Evolutionary conservation across 2,113 vertebrate genomes (phyloP), one percentile per base, ranked within the genome.

Genomic region (Oryzias woworae): DNA sequence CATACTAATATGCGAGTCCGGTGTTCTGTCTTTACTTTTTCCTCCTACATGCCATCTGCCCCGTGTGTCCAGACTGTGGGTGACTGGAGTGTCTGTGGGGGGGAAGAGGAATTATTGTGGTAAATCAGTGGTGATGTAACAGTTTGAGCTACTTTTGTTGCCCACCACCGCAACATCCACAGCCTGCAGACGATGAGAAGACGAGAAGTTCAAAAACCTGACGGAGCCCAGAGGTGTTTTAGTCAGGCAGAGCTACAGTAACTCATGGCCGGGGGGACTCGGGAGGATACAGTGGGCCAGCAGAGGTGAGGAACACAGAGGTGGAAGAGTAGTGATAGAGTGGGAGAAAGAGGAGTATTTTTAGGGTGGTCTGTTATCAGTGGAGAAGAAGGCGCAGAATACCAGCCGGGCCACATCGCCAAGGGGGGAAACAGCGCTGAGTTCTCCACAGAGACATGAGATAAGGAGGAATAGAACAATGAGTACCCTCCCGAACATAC

Each of bases 21-120:
- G 76, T 73, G 69, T 68, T 81, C 75, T 71, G 81, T 78, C 81
- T 62, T 87, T 71, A 58, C 66, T 56, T 55, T 78, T 85, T 88
- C 89, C 89, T 86, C 89, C 89, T 85, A 88, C 89, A 88, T 85
- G 84, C 89, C 89, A 89, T 90, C 89, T 90, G 89, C 85, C 87
- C 87, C 69, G 67, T 58, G 61, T 84, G 87, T 87, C 88, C 85
- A 88, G 76, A 80, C 78, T 83, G 85, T 87, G 85, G 88, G 80
- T 88, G 85, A 83, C 68, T 86, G 83, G 78, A 80, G 76, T 70
- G 73, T 71, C 75, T 73, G 83, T 45, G 23, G 58, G 54, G 51
- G 60, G 50, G 53, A 58, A 62, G 76, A 70, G 67, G 76, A 77
- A 78, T 88, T 74, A 78, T 85, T 78, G 77, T 82, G 69, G 83